These are phyloP conservation scores for Druon quercuslanigerum DNA, from an alignment of 1,140 invertebrate genomes.

Conservation along the genomic window DNA sequence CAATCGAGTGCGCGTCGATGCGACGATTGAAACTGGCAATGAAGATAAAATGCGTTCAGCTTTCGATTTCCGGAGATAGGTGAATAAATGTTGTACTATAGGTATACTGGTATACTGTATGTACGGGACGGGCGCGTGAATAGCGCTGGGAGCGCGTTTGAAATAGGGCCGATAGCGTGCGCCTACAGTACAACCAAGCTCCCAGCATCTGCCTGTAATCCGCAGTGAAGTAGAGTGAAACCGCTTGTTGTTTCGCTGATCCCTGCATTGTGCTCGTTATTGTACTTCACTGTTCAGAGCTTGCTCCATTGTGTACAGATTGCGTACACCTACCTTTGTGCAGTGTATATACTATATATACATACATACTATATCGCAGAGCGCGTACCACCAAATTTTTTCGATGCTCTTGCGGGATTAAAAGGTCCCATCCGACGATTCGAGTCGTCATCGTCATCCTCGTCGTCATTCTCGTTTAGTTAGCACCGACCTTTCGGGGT, in stretches of 20 bases:
- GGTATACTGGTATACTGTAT: slow-evolving; percentile 42
- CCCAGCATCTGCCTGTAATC: slow-evolving; percentile 71
- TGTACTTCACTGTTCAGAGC: slow-evolving; percentile 61
- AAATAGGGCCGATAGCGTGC: slow-evolving; percentile 50
- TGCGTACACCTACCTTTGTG: slow-evolving; percentile 55
- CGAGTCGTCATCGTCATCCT: slow-evolving; percentile 50
- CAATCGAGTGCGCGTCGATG: slow-evolving; percentile 43
- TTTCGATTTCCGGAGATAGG: slow-evolving; percentile 51
- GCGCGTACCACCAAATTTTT: slow-evolving; percentile 49
- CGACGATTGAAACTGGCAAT: slow-evolving; percentile 52
- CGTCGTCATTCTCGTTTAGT: slow-evolving; percentile 39
- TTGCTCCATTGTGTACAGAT: slow-evolving; percentile 64
- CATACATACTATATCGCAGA: slow-evolving; percentile 35
- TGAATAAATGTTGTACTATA: neutral
- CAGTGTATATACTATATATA: slow-evolving; percentile 4
- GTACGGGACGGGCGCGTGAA: slow-evolving; percentile 58
- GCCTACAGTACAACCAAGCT: neutral
- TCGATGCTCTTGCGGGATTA: slow-evolving; percentile 58
- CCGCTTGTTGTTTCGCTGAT: slow-evolving; percentile 73
- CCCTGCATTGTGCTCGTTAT: slow-evolving; percentile 66
- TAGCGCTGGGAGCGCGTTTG: slow-evolving; percentile 55
- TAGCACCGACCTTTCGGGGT: slow-evolving; percentile 36
- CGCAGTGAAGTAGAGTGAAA: slow-evolving; percentile 68
- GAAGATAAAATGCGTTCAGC: slow-evolving; percentile 51
- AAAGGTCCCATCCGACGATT: slow-evolving; percentile 51